Base-by-base conservation (phyloP, 2,113 vertebrate species). In the Osmerus mordax region DNA sequence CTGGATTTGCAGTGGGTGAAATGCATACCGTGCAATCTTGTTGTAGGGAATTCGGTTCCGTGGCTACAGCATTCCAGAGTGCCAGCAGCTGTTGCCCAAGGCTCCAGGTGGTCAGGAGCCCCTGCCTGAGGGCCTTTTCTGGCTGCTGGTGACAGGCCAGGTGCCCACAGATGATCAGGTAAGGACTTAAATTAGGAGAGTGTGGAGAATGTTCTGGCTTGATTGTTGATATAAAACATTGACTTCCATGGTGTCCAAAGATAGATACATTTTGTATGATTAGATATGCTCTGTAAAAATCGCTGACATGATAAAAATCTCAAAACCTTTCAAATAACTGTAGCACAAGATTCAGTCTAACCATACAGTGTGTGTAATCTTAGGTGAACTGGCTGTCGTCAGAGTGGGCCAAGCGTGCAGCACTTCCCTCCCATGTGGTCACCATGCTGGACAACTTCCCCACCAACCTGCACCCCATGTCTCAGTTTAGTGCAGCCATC, bases 391-490 rank as follows among this genome's bases (percentile, higher is more conserved):
- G 97, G 97, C 81, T 99, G 71, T 98, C 97, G 56, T 92, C 92
- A 67, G 97, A 99, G 70, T 99, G 97, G 97, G 97, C 97, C 0
- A 96, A 95, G 73, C 92, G 97, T 0, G 97, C 97, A 0, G 97
- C 96, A 0, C 92, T 99, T 65, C 97, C 97, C 69, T 99, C 97
- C 7, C 97, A 99, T 1, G 97, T 98, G 62, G 97, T 97, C 84
- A 99, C 97, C 79, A 99, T 99, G 97, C 76, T 99, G 90, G 97
- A 99, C 87, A 99, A 99, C 82, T 99, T 98, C 86, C 97, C 97
- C 72, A 99, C 90, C 80, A 99, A 97, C 88, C 92, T 99, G 68
- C 97, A 99, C 87, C 97, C 97, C 77, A 99, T 99, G 97, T 97
- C 97, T 72, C 97, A 99, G 89, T 93, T 99, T 82, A 98, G 97